phyloP scores from a whole-genome alignment of 2,888 invertebrate genomes.

The Merodon equestris region DNA sequence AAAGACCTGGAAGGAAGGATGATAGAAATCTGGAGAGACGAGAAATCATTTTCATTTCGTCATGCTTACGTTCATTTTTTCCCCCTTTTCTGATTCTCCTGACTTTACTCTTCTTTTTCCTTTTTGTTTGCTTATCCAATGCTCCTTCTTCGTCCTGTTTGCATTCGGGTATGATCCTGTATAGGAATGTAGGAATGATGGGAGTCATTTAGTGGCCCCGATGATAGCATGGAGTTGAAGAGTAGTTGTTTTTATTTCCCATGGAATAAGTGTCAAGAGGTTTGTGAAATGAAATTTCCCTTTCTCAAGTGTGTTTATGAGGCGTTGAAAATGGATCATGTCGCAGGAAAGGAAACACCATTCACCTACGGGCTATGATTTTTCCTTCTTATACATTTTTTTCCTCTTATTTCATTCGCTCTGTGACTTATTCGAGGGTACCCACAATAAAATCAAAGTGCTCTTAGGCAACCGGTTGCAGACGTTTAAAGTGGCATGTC shows the following conservation, averaged over 20 bases:
- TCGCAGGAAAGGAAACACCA: constrained; percentile 55
- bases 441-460: too few relatives aligned
- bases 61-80: constrained; percentile 31
- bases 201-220: constrained; percentile 34
- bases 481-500: too few relatives aligned
- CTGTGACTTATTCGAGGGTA: too few relatives aligned
- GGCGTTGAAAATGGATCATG: constrained; percentile 62
- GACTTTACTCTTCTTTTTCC: constrained; percentile 4
- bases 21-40: background rate
- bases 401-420: too few relatives aligned
- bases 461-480: too few relatives aligned
- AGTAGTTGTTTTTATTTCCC: constrained; percentile 19
- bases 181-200: constrained; percentile 14
- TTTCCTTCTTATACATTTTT: too few relatives aligned
- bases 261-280: constrained; percentile 64
- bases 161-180: background rate
- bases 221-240: background rate
- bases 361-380: constrained; percentile 31
- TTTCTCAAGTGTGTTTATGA: constrained; percentile 55
- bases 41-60: constrained; percentile 48
- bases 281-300: constrained; percentile 65
- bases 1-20: background rate
- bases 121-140: constrained; percentile 55
- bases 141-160: constrained; percentile 3
- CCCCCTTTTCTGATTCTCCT: background rate